Conservation (phyloP, 2,888 invertebrate genomes). For the Silvanus unidentatus region DNA sequence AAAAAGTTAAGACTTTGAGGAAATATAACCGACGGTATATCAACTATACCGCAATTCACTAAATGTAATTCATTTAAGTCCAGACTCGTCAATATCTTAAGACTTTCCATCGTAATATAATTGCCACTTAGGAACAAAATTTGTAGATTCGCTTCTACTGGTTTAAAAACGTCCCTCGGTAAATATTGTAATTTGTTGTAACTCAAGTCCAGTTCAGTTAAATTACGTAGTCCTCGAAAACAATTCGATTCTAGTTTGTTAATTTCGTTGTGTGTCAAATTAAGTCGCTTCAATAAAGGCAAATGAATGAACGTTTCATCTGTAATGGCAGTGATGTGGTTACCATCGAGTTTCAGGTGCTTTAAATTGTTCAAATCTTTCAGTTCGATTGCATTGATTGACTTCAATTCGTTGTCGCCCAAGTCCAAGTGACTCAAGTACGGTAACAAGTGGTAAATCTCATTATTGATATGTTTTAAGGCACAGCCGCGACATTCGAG, state of each 20-base stretch:
- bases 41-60: constrained; percentile 53
- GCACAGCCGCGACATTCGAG: constrained; percentile 70
- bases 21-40: constrained; percentile 53
- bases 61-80: constrained; percentile 54
- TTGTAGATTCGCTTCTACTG: constrained; percentile 55
- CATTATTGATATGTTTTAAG: constrained; percentile 66
- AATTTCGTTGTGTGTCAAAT: constrained; percentile 65
- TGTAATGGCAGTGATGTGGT: constrained; percentile 64
- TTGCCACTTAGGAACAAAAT: constrained; percentile 68
- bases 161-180: constrained; percentile 23
- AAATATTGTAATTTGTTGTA: constrained; percentile 54
- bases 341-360: constrained; percentile 64
- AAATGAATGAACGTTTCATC: constrained; percentile 59
- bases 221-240: constrained; percentile 63
- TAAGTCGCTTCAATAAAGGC: constrained; percentile 50
- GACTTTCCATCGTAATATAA: constrained; percentile 51
- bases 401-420: constrained; percentile 69
- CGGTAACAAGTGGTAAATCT: constrained; percentile 66
- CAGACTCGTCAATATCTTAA: constrained; percentile 50
- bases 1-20: constrained; percentile 52
- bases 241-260: constrained; percentile 63
- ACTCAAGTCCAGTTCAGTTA: constrained; percentile 66
- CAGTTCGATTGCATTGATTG: constrained; percentile 62
- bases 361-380: constrained; percentile 58
- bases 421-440: constrained; percentile 67